Base-by-base conservation (phyloP, 2,113 vertebrate species). In the Arenaria interpres region DNA sequence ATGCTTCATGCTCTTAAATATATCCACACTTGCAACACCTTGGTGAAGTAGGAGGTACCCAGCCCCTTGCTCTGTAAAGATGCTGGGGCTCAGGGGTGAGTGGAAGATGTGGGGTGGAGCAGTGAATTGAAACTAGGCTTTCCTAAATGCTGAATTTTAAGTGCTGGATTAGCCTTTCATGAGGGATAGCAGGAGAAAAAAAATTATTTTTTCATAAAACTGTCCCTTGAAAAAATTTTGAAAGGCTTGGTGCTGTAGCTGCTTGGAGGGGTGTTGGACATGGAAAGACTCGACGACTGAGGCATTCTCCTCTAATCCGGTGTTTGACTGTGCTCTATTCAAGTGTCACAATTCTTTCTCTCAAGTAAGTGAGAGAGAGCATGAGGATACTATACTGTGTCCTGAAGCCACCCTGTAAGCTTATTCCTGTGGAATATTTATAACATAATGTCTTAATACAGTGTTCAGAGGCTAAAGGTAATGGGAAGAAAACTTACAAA, bases 21-120 rank as follows among this genome's bases (percentile, higher is more conserved):
- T 88, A 93, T 96, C 69, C 88, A 93, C 90, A 95, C 96, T 95
- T 56, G 14, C 85, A 94, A 73, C 93, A 96, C 94, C 96, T 94
- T 79, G 71, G 85, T 95, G 93, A 85, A 94, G 93, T 83, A 81
- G 94, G 94, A 86, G 94, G 93, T 76, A 83, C 83, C 30, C 21
- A 82, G 85, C 73, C 60, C 77, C 20, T 71, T 51, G 88, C 78
- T 93, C 88, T 60, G 8, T 27, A 24, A 90, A 89, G 90, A 85
- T 92, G 85, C 67, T 72, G 62, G 84, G 71, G 63, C 82, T 50
- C 6, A 1, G 62, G 71, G 69, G 20, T 51, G 66, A 37, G 69
- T 67, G 84, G 72, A 93, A 78, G 76, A 81, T 30, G 51, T 57
- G 89, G 89, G 74, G 66, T 89, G 85, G 89, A 89, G 43, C 60